A percentile compares a stretch with the other conserved stretches of the same genome.
Conservation (phyloP, 1,140 invertebrate genomes). For the Bombyx mandarina region DNA sequence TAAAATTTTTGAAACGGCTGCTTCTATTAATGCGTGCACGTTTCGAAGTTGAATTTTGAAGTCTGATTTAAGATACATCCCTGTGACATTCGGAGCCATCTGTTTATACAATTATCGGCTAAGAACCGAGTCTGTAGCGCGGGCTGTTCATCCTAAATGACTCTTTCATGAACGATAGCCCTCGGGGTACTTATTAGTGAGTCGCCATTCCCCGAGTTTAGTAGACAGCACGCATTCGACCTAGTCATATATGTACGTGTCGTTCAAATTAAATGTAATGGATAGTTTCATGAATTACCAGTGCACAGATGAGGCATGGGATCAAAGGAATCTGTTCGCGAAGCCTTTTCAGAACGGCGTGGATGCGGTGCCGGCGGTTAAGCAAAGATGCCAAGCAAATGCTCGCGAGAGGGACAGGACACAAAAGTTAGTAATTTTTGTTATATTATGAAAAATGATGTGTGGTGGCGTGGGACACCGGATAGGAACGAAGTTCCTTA, state of each 20-base stretch:
- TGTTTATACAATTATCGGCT: conserved; percentile 70
- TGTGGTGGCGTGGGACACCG: no score
- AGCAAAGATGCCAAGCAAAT: conserved; percentile 79
- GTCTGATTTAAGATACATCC: conserved; percentile 20
- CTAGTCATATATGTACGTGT: background rate
- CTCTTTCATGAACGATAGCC: conserved; percentile 57
- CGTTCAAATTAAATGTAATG: conserved; percentile 15
- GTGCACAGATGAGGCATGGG: conserved; percentile 43
- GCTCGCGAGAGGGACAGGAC: conserved; percentile 81
- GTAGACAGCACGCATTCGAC: conserved; percentile 30
- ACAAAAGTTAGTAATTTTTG: conserved; percentile 75
- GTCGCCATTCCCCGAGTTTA: conserved; percentile 36
- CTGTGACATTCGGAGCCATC: conserved; percentile 49
- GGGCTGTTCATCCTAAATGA: conserved; percentile 68
- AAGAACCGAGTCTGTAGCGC: conserved; percentile 57
- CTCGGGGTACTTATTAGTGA: conserved; percentile 48
- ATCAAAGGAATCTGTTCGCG: conserved; percentile 21
- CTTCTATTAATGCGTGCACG: no score
- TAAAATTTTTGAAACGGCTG: no score
- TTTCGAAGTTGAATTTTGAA: no score
- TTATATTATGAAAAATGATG: background rate
- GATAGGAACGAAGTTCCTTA: no score
- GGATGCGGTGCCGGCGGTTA: conserved; percentile 37
- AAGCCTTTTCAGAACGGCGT: conserved; percentile 22
- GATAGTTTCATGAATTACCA: conserved; percentile 37